Evolutionary conservation across 2,113 vertebrate genomes (phyloP).

Genomic region (Nibea albiflora): DNA sequence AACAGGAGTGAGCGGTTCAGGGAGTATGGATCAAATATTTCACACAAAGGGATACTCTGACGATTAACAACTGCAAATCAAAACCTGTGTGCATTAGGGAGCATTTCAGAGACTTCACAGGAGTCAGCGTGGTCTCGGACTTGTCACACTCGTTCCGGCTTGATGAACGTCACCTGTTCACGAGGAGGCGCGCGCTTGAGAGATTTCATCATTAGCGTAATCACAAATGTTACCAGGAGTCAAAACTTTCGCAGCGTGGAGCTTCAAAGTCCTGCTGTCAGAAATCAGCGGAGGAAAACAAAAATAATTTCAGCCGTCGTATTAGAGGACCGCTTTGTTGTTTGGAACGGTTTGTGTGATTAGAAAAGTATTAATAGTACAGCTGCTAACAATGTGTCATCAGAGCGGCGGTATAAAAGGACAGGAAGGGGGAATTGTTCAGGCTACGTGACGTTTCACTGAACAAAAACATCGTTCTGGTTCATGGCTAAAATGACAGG

Average conservation of each 20-base stretch:
- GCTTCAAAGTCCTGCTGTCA: neutral
- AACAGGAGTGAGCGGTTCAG: neutral
- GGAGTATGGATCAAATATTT: neutral
- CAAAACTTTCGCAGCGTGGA: neutral
- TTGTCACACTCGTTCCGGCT: too few species aligned
- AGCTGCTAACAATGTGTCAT: neutral
- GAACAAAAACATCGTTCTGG: neutral
- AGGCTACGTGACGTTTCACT: neutral
- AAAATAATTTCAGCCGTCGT: neutral
- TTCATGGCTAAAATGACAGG: neutral
- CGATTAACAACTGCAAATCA: neutral
- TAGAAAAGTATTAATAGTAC: neutral
- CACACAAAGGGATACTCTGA: neutral
- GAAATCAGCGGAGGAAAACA: neutral
- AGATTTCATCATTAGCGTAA: neutral
- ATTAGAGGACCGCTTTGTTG: neutral
- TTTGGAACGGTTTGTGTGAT: neutral
- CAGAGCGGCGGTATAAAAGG: neutral
- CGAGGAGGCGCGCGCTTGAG: neutral
- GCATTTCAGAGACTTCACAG: neutral
- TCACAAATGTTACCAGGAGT: neutral
- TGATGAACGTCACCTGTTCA: neutral
- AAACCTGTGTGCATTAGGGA: neutral
- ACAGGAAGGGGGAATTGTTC: neutral
- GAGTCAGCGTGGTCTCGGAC: neutral